Conservation (phyloP, 23 tunicate species). For the Trididemnum clinides region DNA sequence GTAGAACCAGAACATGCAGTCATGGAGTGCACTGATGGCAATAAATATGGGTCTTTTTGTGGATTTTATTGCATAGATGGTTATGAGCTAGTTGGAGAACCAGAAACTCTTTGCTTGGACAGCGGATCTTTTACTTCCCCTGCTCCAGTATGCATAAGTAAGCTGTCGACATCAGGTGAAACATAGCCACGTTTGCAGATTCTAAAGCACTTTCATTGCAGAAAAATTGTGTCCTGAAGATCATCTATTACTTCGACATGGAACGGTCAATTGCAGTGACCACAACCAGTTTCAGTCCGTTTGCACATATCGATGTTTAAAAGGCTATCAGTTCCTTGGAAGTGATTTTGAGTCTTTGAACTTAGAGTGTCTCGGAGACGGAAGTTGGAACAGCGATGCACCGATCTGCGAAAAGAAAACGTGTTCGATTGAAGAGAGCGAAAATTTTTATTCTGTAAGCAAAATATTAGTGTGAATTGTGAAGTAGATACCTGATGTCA, state of each 20-base stretch:
- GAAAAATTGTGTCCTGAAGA: slow-evolving; percentile 66
- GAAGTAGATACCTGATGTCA: too few species aligned
- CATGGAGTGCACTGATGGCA: slow-evolving; percentile 41
- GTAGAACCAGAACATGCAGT: slow-evolving; percentile 5
- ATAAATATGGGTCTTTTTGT: slow-evolving; percentile 41
- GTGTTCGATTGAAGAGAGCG: slow-evolving; percentile 45
- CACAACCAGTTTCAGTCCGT: slow-evolving; percentile 57
- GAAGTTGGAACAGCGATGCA: slow-evolving; percentile 38
- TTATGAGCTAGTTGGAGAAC: slow-evolving; percentile 22
- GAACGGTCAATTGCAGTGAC: slow-evolving; percentile 60
- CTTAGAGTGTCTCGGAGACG: slow-evolving; percentile 32
- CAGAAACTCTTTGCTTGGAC: slow-evolving; percentile 24
- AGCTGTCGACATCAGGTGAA: too few species aligned
- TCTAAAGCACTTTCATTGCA: too few species aligned
- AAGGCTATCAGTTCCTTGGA: slow-evolving; percentile 44
- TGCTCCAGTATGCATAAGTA: neutral
- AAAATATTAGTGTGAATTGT: neutral
- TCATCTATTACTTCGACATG: slow-evolving; percentile 27
- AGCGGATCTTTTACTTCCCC: neutral
- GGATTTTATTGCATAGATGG: slow-evolving; percentile 43
- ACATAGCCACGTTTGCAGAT: too few species aligned
- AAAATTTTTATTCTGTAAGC: slow-evolving; percentile 43
- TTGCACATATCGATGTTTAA: slow-evolving; percentile 49
- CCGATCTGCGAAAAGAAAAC: slow-evolving; percentile 81
- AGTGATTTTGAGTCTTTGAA: slow-evolving; percentile 13